Conservation (phyloP, 2,888 invertebrate species). For the Teinopalpus imperialis region DNA sequence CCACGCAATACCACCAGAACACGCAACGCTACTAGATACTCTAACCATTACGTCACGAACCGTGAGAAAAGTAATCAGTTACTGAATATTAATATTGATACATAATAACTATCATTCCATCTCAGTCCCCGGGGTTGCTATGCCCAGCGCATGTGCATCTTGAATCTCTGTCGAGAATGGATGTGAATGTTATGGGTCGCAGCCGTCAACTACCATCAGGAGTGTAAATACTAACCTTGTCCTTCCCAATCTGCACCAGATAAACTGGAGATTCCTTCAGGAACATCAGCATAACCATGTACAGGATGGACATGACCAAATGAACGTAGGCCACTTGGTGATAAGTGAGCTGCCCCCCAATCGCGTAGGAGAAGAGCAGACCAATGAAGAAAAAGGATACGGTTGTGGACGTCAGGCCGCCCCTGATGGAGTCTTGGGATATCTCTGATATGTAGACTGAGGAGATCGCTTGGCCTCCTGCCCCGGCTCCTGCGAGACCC, state of each 20-base stretch:
- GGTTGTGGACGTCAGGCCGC: constrained; percentile 54
- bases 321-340: constrained; percentile 50
- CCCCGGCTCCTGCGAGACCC: constrained; percentile 54
- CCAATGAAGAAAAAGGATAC: constrained; percentile 58
- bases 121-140: too few relatives aligned
- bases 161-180: too few relatives aligned
- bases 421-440: constrained; percentile 62
- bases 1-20: too few relatives aligned
- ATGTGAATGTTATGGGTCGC: too few relatives aligned
- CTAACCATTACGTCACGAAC: too few relatives aligned
- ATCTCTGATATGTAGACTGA: constrained; percentile 66
- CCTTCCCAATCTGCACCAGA: constrained; percentile 50
- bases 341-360: constrained; percentile 60
- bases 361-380: constrained; percentile 51
- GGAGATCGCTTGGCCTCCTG: constrained; percentile 63
- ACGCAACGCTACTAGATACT: too few relatives aligned
- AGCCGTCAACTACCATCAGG: too few relatives aligned
- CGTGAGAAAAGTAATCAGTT: too few relatives aligned
- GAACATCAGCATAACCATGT: constrained; percentile 45
- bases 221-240: constrained; percentile 51
- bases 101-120: too few relatives aligned
- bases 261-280: constrained; percentile 63
- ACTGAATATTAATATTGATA: too few relatives aligned
- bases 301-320: constrained; percentile 48
- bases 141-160: too few relatives aligned